phyloP scores from a whole-genome alignment of 2,888 invertebrate genomes.

The Xestia xanthographa region DNA sequence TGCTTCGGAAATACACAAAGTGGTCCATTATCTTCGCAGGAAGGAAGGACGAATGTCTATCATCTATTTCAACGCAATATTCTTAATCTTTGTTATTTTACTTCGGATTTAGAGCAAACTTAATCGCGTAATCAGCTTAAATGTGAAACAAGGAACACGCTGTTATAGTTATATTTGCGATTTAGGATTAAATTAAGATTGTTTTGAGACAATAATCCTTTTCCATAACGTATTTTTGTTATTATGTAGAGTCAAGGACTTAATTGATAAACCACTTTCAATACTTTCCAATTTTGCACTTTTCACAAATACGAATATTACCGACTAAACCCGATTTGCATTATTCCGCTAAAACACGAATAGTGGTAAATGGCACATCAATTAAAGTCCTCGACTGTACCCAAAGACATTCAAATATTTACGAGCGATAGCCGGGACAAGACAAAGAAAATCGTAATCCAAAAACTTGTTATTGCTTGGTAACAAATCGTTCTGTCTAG shows the following conservation, averaged over 20 bases:
- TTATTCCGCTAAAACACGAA: no score
- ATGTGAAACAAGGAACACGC: constrained; percentile 26
- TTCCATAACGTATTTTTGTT: background rate
- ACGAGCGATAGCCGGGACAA: no score
- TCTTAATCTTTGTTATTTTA: constrained; percentile 57
- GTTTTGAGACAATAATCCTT: constrained; percentile 17
- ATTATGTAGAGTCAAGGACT: background rate
- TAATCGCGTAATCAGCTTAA: constrained; percentile 55
- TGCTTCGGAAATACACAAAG: constrained; percentile 61
- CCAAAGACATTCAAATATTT: no score
- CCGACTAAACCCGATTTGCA: no score
- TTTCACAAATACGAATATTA: no score
- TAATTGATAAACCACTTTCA: no score
- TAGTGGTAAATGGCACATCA: no score
- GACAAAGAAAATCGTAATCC: no score
- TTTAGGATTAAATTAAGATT: constrained; percentile 25
- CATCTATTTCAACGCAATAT: constrained; percentile 57
- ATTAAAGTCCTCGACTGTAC: no score
- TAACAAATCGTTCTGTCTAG: no score
- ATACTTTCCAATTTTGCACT: no score
- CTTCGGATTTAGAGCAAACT: constrained; percentile 41
- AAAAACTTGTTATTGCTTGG: no score
- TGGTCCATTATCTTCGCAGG: constrained; percentile 67
- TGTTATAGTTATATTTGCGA: constrained; percentile 35
- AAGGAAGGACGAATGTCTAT: constrained; percentile 62